These are phyloP conservation scores for Paguma larvata DNA, from an alignment of 2,797 vertebrate genomes.

Conservation along the genomic window DNA sequence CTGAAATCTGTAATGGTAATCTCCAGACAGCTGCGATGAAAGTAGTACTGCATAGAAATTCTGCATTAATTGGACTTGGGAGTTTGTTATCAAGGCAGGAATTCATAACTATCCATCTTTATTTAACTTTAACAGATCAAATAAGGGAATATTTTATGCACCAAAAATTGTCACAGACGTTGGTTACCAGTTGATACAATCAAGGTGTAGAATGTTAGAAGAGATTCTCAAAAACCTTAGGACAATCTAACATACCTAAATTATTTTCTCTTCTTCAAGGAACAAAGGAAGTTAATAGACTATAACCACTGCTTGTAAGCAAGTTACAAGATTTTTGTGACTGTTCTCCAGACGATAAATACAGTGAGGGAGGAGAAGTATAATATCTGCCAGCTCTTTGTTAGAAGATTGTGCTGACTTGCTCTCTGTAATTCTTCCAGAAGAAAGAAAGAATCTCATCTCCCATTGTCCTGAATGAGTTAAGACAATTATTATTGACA, in stretches of 20 bases:
- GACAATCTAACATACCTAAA: neutral
- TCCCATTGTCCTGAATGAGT: neutral
- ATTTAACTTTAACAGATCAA: slow-evolving; percentile 13
- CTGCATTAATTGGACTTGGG: neutral
- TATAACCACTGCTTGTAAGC: neutral
- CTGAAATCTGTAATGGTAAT: neutral
- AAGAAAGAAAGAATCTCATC: neutral
- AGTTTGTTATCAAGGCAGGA: neutral
- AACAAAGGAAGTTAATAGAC: neutral
- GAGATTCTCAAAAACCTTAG: neutral
- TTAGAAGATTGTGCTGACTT: neutral
- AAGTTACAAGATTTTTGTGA: neutral
- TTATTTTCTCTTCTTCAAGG: slow-evolving; percentile 14
- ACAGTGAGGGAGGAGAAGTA: neutral
- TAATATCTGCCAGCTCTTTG: neutral
- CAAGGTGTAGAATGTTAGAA: neutral
- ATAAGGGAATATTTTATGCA: neutral
- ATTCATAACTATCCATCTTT: neutral
- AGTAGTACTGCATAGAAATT: neutral
- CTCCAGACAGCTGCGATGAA: neutral
- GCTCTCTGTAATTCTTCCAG: neutral
- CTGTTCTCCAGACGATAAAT: slow-evolving; percentile 2
- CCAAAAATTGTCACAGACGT: neutral
- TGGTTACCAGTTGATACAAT: neutral
- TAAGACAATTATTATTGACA: neutral